Evolutionary conservation across 1,140 invertebrate genomes (phyloP).

Genomic region (Drosophila navojoa): DNA sequence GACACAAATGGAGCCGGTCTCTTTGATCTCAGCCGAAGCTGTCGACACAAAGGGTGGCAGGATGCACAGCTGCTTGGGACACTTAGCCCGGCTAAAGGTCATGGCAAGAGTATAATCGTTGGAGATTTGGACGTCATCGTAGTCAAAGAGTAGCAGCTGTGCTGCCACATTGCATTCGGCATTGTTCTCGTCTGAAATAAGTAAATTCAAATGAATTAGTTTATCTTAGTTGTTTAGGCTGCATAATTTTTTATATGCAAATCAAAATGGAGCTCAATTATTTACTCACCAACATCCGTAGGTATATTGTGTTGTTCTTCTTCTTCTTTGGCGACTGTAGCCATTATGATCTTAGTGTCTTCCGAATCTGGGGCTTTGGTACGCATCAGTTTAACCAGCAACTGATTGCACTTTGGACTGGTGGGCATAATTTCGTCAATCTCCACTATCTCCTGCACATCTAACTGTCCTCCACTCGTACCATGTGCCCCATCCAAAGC

Average conservation of each 20-base stretch:
- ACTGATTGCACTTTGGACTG: conserved; percentile 74
- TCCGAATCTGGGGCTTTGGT: conserved; percentile 63
- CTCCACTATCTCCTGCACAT: conserved; percentile 66
- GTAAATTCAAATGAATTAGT: neutral
- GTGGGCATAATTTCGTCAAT: conserved; percentile 76
- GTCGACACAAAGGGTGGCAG: conserved; percentile 84
- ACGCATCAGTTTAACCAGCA: conserved; percentile 72
- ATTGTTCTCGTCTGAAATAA: conserved; percentile 56
- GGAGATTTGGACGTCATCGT: conserved; percentile 86
- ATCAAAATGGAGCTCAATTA: neutral
- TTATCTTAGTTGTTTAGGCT: neutral
- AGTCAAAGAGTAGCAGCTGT: conserved; percentile 86
- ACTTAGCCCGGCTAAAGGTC: conserved; percentile 87
- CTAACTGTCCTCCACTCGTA: conserved; percentile 37
- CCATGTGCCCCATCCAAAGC: conserved; percentile 59
- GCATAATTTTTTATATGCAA: neutral
- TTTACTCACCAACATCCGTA: conserved; percentile 52
- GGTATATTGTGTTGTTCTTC: conserved; percentile 50
- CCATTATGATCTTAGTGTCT: conserved; percentile 75
- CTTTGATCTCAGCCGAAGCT: conserved; percentile 46
- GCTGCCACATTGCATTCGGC: conserved; percentile 66
- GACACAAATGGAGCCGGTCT: conserved; percentile 83
- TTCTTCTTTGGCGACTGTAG: conserved; percentile 68
- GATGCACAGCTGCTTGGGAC: conserved; percentile 88
- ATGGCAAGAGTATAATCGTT: conserved; percentile 87